Evolutionary conservation across 92 coral and sea anemone genomes (phyloP), one percentile per base, ranked within the genome.

Genomic region (Metridium senile): DNA sequence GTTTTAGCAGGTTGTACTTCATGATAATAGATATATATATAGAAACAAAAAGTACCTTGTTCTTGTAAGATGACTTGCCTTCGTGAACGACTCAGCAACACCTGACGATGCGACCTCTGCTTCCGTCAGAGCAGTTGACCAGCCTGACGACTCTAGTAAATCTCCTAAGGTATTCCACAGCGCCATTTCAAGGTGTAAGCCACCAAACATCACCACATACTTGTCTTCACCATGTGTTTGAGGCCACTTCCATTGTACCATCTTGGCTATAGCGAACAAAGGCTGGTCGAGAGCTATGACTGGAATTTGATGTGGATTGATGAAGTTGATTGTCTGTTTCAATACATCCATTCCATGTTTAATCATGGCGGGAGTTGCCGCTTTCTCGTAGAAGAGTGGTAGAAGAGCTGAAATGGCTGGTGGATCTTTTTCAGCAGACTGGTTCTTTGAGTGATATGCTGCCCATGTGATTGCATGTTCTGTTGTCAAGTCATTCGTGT

Each of bases 181-280:
- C 19, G 89, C 89, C 89, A 85, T 85, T n/a, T n/a, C n/a, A n/a
- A n/a, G n/a, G n/a, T n/a, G n/a, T n/a, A n/a, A n/a, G n/a, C n/a
- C n/a, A n/a, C 89, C 89, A 19, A 88, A 63, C 93, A 88, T 88
- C 46, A 76, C 86, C 29, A 81, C 93, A 32, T 74, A 71, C 11
- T 26, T 25, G 20, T 89, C 74, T 76, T 82, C 90, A 31, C 93
- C 90, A 54, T 81, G 88, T 29, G 86, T 70, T 35, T 66, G 10
- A 20, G 90, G 88, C 86, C 90, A 86, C 78, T 86, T 82, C 88
- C 83, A 85, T 43, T 85, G 89, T 11, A 85, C 87, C 79, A 81
- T 76, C 71, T 84, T 81, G 33, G 74, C 89, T 33, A 85, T 54
- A 9, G 92, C 92, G 71, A 79, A 83, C 1, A 88, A 83, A 28